Base-by-base conservation (phyloP, 2,888 invertebrate species). In the Thereva nobilitata region DNA sequence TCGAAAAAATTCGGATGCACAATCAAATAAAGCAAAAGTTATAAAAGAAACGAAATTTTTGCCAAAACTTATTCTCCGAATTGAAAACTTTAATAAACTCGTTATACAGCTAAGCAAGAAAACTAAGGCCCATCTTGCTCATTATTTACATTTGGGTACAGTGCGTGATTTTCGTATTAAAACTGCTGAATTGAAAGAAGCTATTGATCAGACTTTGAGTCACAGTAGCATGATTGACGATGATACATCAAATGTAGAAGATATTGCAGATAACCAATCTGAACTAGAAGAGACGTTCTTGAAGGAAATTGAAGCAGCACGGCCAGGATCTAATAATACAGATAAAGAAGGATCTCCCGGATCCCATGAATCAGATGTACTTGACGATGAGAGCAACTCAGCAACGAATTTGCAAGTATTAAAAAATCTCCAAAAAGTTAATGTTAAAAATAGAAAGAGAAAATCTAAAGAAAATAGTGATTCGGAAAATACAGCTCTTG, bases 161-260 rank as follows among this genome's bases (percentile, higher is more conserved):
- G 85, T 85, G 5, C 80, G 88, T 68, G 88, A 87, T 79, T 88
- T 87, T 73, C 82, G 86, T 70, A 83, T 86, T 38, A 83, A 83
- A 71, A 81, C 83, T 3, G 76, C 82, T 1, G 80, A 83, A 72
- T 73, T 87, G 7, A 81, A 81, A 65, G 83, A 85, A 70, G 83
- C 83, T 35, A 80, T 87, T 53, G 83, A 84, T 57, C 79, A 79
- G n/a, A 75, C 76, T 12, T 71, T 78, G 5, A 75, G 76, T 9
- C 77, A 78, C 52, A 76, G 76, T 57, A 75, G 73, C 55, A 71
- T 75, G 66, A 77, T 78, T 52, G 74, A 76, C 37, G 70, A 67
- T n/a, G 67, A 67, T 50, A 53, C 67, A 41, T 12, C 47, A 12
- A 53, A 34, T 38, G 4, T 64, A 6, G 66, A 64, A 10, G n/a